phyloP scores from a whole-genome alignment of 2,888 invertebrate species.

The Lasioglossum zephyrum region DNA sequence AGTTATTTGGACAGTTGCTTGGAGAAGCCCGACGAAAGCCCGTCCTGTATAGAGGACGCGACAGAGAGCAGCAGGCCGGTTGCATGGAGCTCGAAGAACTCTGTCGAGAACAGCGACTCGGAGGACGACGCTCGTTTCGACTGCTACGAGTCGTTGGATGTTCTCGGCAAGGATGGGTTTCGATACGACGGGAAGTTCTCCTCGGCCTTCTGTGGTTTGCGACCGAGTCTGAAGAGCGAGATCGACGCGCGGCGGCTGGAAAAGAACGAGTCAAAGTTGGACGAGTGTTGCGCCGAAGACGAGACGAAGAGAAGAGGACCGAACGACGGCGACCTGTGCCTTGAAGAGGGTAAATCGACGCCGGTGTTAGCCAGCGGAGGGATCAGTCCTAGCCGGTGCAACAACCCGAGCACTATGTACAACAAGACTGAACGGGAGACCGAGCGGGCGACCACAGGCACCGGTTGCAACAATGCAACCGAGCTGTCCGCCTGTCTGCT shows the following conservation, averaged over 20 bases:
- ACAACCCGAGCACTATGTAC: constrained; percentile 79
- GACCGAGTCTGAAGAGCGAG: neutral
- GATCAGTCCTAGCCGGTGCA: neutral
- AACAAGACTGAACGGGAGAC: constrained; percentile 31
- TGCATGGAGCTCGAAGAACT: constrained; percentile 51
- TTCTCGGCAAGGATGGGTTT: constrained; percentile 15
- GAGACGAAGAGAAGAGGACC: neutral
- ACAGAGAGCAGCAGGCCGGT: constrained; percentile 60
- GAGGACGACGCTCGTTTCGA: constrained; percentile 54
- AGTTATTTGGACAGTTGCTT: constrained; percentile 58
- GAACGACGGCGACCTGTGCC: neutral
- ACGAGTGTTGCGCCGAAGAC: neutral
- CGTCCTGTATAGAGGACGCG: constrained; percentile 72
- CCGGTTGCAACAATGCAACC: neutral
- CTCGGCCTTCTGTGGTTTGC: neutral
- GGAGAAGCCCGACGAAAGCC: constrained; percentile 68
- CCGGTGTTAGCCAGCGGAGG: constrained; percentile 30
- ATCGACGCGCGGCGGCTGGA: neutral
- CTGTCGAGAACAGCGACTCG: constrained; percentile 46
- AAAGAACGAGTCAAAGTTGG: neutral
- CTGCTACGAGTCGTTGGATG: constrained; percentile 46
- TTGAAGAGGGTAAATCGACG: constrained; percentile 5
- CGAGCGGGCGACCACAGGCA: neutral
- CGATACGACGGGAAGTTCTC: neutral
- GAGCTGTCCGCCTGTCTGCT: constrained; percentile 80